These are phyloP conservation scores for Philypnodon macrostomus DNA, from an alignment of 2,797 vertebrate species.

Conservation along the genomic window DNA sequence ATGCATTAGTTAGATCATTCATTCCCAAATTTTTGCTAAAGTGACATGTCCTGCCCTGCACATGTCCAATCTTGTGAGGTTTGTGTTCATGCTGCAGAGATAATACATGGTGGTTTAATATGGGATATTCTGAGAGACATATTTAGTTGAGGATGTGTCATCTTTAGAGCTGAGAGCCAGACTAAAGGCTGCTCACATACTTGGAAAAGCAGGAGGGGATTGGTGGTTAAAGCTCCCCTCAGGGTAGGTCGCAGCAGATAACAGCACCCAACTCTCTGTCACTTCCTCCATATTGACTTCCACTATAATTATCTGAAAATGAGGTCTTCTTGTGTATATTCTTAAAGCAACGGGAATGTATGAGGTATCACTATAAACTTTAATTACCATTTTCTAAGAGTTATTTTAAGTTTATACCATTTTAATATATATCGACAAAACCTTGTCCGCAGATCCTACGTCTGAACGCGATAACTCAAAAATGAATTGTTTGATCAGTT, in stretches of 20 bases:
- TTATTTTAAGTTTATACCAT: too few species aligned
- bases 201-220: conserved; percentile 30
- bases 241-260: conserved; percentile 50
- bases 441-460: too few species aligned
- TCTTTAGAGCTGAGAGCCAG: conserved; percentile 25
- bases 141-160: conserved; percentile 29
- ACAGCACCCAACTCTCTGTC: conserved; percentile 50
- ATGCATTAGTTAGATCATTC: too few species aligned
- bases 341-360: conserved; percentile 9
- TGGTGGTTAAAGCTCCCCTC: conserved; percentile 45
- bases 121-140: conserved; percentile 22
- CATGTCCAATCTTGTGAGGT: conserved; percentile 34
- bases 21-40: too few species aligned
- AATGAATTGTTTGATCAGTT: too few species aligned
- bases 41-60: conserved; percentile 27
- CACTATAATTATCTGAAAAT: conserved; percentile 69
- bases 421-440: too few species aligned
- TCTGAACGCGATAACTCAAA: too few species aligned
- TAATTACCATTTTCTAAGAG: conserved; percentile 17
- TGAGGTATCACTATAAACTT: not conserved
- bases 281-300: conserved; percentile 63
- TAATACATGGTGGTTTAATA: conserved; percentile 32
- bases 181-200: conserved; percentile 32
- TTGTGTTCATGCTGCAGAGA: conserved; percentile 13
- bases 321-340: conserved; percentile 28